Evolutionary conservation across 2,113 vertebrate genomes (phyloP), one percentile per base, ranked within the genome.

Genomic region (Octodon degus): DNA sequence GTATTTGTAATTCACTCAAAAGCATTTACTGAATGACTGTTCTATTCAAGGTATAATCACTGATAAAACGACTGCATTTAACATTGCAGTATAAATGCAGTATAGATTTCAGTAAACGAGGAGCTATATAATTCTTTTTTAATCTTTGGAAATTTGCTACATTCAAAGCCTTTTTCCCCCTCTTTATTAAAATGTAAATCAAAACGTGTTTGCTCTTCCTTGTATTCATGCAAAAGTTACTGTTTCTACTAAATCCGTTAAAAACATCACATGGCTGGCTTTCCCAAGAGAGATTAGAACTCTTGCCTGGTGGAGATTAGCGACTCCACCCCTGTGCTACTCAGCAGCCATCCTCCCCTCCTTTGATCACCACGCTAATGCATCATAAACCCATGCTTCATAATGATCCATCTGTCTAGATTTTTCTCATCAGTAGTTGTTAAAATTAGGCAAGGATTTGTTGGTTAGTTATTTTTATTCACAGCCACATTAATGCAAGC

Each of bases 401-500:
- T 97, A 97, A 98, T 96, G 96, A 98, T 97, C 97, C 81, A 98
- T 98, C 98, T 98, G 97, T 97, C 98, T 98, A 94, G 86, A 97
- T 98, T 96, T 43, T 98, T 97, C 96, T 98, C 96, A 95, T 99
- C 98, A 98, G 96, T 98, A 92, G 97, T 96, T 98, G 97, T 98
- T 98, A 98, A 98, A 99, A 99, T 99, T 98, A 99, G 98, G 98
- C 98, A 93, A 99, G 98, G 98, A 96, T 99, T 98, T 98, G 98
- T 97, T 98, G 96, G 97, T 96, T 92, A 91, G 98, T 98, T 99
- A 98, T 98, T 99, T 98, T 98, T 98, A 98, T 97, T 98, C 98
- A 98, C 94, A 98, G 97, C 86, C 97, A 98, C 96, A 97, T 98
- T 98, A 98, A 98, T 97, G 93, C 94, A 97, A 98, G 97, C 97